A percentile compares a stretch with the other conserved stretches of the same genome.
These are phyloP conservation scores for Mastomys coucha DNA, from an alignment of 2,113 vertebrate genomes.

Conservation along the genomic window DNA sequence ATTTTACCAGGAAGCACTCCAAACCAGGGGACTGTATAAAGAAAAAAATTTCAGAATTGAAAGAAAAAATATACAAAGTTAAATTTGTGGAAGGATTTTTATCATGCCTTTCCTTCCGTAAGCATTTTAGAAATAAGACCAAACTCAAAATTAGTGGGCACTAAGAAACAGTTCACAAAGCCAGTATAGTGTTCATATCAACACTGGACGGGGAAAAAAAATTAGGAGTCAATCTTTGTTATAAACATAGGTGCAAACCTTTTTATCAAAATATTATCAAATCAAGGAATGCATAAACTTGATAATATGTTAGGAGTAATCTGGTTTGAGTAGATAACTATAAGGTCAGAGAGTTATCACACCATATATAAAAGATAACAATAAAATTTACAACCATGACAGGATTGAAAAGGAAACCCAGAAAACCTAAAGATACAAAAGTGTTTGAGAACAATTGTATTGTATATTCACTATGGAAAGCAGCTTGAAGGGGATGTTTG, in stretches of 20 bases:
- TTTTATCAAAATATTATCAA: constrained; percentile 18
- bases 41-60: constrained; percentile 18
- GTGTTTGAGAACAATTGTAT: background rate
- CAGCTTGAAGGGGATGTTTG: background rate
- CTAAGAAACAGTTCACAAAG: background rate
- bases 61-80: constrained; percentile 4
- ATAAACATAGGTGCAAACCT: background rate
- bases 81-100: background rate
- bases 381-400: background rate
- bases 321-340: background rate
- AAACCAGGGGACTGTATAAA: background rate
- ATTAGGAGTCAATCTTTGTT: background rate
- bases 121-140: background rate
- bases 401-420: background rate
- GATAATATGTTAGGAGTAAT: background rate
- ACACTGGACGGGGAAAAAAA: background rate
- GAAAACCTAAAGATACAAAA: background rate
- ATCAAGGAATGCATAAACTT: background rate
- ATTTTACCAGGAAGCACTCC: background rate
- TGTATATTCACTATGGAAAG: background rate
- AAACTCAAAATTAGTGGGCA: background rate
- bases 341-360: background rate
- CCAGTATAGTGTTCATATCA: background rate
- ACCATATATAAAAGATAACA: background rate
- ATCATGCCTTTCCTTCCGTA: background rate